Evolutionary conservation across 2,797 vertebrate species (phyloP).

Genomic region (Enteromius anoplus): DNA sequence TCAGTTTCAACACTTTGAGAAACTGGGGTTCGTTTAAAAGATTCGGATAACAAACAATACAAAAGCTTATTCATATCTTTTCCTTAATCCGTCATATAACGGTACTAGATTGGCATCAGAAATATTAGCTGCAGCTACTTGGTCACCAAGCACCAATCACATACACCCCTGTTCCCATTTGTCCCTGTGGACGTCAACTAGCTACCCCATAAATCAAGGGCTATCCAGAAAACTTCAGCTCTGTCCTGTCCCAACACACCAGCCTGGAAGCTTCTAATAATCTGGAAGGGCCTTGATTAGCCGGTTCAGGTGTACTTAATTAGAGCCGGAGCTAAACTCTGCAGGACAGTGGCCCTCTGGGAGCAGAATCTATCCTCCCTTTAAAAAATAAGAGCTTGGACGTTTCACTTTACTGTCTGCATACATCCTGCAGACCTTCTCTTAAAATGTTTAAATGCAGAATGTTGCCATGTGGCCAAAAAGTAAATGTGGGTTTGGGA

Average conservation of each 20-base stretch:
- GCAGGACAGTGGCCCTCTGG: background rate
- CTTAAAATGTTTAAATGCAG: conserved; percentile 21
- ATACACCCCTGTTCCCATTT: conserved; percentile 25
- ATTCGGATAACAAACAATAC: conserved; percentile 34
- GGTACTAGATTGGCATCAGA: conserved; percentile 21
- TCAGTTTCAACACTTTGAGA: conserved; percentile 53
- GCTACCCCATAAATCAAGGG: conserved; percentile 10
- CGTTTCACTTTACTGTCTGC: conserved; percentile 46
- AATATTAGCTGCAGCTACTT: conserved; percentile 45
- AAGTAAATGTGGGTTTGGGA: conserved; percentile 60
- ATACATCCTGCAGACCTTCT: conserved; percentile 22
- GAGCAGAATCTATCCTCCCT: conserved; percentile 8
- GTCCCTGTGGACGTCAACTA: conserved; percentile 30
- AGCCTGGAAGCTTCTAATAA: conserved; percentile 7
- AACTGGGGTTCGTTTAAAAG: conserved; percentile 45
- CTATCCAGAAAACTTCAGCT: background rate
- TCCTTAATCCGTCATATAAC: conserved; percentile 2
- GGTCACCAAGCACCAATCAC: conserved; percentile 36
- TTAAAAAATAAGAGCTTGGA: conserved; percentile 15
- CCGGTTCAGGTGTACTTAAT: conserved; percentile 5
- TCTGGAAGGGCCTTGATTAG: background rate
- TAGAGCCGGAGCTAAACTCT: background rate
- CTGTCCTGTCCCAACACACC: conserved; percentile 4
- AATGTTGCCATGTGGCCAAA: conserved; percentile 66
- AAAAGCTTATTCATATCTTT: conserved; percentile 39